Base-by-base conservation (phyloP, 2,888 invertebrate genomes). In the Noctua fimbriata region DNA sequence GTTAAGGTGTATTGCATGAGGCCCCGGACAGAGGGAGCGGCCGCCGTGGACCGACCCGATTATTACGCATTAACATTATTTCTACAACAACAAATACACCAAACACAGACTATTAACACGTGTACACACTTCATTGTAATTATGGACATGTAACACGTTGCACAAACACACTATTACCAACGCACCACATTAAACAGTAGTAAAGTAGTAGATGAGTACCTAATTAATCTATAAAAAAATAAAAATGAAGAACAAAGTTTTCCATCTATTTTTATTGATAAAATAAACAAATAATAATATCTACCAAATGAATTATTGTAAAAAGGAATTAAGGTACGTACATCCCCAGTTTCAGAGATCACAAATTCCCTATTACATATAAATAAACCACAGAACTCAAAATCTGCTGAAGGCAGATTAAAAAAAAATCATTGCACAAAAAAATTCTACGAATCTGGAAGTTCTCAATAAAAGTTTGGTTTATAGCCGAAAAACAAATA, bases 1-100 rank as follows among this genome's bases (percentile, higher is more conserved):
- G 96, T 91, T 88, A 94, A 94, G 96, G 95, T 94, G 94, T 94
- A 93, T 94, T 96, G 96, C 96, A 96, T 96, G 96, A 95, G 95
- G 96, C 96, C 95, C 95, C 95, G 92, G 92, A 92, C 90, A 89
- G 89, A 92, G 92, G 92, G 92, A 93, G 88, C 90, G 92, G 93
- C 92, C 91, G 90, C 89, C 89, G 83, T 89, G 92, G 92, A 91
- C 92, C 91, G 93, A 90, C 91, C 91, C 93, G 88, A 91, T 91
- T 90, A 88, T 90, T 91, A 93, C 90, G 92, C 93, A 93, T 94
- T 94, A 95, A 95, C 95, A 94, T 91, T 76, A 91, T 89, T 90
- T 87, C 78, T 76, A 87, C 84, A 80, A 83, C 73, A 81, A 69
- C 79, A 28, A 75, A 75, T 81, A 87, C 84, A 86, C 82, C 79